Percentiles rank a stretch among this genome's conserved stretches.
These are phyloP conservation scores for Polia nebulosa DNA, from an alignment of 2,888 invertebrate species.

Conservation along the genomic window DNA sequence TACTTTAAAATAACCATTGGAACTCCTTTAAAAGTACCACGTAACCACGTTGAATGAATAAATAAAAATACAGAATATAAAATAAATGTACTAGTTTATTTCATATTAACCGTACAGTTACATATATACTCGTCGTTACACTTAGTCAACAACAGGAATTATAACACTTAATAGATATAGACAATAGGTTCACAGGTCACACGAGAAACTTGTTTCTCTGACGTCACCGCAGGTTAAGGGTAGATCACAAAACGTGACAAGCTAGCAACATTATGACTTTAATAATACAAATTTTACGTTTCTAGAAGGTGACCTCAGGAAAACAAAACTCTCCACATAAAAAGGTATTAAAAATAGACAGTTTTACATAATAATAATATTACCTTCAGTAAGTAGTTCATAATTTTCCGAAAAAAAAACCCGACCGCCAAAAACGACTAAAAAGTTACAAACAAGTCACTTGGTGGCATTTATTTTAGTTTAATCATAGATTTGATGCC, in stretches of 20 bases:
- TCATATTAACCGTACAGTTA: constrained; percentile 71
- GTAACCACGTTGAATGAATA: no score
- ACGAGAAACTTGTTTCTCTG: constrained; percentile 41
- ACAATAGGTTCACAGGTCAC: constrained; percentile 54
- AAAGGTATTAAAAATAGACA: constrained; percentile 64
- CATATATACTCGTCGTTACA: constrained; percentile 75
- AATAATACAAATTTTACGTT: constrained; percentile 23
- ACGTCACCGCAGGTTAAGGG: constrained; percentile 27
- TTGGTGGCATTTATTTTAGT: no score
- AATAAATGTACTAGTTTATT: constrained; percentile 72
- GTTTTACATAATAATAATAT: constrained; percentile 46
- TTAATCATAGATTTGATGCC: no score
- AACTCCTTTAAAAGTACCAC: no score
- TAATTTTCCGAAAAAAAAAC: constrained; percentile 15
- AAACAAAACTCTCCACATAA: constrained; percentile 48
- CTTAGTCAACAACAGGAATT: constrained; percentile 81
- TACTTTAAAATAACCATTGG: no score
- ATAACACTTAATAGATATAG: constrained; percentile 69
- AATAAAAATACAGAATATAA: constrained; percentile 53
- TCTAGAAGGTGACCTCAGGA: constrained; percentile 35
- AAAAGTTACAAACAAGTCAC: no score
- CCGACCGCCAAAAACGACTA: no score
- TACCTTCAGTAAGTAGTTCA: constrained; percentile 35
- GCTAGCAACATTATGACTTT: constrained; percentile 40
- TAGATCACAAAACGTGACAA: constrained; percentile 53